These are phyloP conservation scores for Malurus leucopterus DNA, from an alignment of 2,797 vertebrate genomes.

Conservation along the genomic window DNA sequence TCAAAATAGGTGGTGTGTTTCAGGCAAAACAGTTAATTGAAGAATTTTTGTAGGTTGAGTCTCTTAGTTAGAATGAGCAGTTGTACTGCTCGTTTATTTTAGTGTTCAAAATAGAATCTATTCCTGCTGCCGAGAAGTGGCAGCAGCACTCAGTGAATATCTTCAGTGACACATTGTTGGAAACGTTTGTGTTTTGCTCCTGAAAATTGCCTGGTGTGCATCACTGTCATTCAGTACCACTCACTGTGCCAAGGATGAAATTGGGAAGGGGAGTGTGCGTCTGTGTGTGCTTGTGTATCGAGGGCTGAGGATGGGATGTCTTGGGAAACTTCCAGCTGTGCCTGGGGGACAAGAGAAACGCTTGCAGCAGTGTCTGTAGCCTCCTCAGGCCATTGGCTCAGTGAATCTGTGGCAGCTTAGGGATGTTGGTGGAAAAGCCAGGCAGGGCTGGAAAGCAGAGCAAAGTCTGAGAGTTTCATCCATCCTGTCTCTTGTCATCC, in stretches of 20 bases:
- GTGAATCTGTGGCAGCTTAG: neutral
- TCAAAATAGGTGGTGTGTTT: neutral
- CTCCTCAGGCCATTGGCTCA: accelerated
- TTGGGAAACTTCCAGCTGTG: accelerated
- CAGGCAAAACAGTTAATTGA: neutral
- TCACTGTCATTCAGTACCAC: neutral
- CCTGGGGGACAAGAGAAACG: neutral
- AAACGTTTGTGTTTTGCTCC: neutral
- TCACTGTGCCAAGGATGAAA: neutral
- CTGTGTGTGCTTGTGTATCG: neutral
- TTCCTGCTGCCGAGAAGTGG: neutral
- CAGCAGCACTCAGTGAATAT: neutral
- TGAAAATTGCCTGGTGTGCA: neutral
- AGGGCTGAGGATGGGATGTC: neutral
- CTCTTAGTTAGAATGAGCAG: neutral
- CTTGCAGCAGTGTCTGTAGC: neutral
- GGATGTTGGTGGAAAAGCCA: neutral
- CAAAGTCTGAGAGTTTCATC: neutral
- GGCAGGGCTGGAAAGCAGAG: neutral
- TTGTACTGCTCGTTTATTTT: neutral
- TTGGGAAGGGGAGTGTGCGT: neutral
- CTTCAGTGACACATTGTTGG: neutral
- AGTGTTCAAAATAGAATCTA: neutral
- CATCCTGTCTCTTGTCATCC: neutral
- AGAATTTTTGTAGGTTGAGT: neutral